phyloP scores from a whole-genome alignment of 1,140 invertebrate species.

The Caenorhabditis tropicalis region DNA sequence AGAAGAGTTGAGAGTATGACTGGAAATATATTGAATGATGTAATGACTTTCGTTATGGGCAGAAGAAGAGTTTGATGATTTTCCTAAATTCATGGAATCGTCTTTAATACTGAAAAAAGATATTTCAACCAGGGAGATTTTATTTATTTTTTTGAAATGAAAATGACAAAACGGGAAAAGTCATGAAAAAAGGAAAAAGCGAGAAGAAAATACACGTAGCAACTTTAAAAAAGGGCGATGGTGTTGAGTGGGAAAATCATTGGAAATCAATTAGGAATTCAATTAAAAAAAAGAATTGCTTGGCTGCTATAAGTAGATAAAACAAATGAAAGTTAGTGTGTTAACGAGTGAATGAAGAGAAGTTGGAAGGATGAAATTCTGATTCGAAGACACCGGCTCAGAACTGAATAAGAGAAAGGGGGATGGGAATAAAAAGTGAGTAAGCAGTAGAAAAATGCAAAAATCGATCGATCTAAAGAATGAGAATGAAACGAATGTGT shows the following conservation, averaged over 20 bases:
- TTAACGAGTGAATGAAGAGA: neutral
- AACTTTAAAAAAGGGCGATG: neutral
- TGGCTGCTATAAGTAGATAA: neutral
- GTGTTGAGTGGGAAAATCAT: neutral
- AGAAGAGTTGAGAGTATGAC: conserved; percentile 19
- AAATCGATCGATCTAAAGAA: conserved; percentile 41
- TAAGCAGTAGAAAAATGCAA: conserved; percentile 8
- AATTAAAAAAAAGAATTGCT: neutral
- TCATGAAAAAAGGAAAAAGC: conserved; percentile 26
- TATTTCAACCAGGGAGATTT: too few relatives aligned
- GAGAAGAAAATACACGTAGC: neutral
- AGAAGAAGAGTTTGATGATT: neutral
- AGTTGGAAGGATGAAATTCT: neutral
- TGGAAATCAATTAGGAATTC: neutral
- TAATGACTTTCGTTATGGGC: neutral
- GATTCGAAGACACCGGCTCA: conserved; percentile 39
- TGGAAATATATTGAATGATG: conserved; percentile 12
- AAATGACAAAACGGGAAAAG: neutral
- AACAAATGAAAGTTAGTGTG: neutral
- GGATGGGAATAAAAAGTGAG: neutral
- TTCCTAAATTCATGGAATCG: too few relatives aligned
- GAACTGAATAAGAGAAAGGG: conserved; percentile 1
- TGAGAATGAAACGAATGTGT: conserved; percentile 10
- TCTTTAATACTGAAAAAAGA: too few relatives aligned
- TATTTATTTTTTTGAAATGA: neutral